phyloP scores from a whole-genome alignment of 2,113 vertebrate genomes.

The Cynopterus brachyotis region DNA sequence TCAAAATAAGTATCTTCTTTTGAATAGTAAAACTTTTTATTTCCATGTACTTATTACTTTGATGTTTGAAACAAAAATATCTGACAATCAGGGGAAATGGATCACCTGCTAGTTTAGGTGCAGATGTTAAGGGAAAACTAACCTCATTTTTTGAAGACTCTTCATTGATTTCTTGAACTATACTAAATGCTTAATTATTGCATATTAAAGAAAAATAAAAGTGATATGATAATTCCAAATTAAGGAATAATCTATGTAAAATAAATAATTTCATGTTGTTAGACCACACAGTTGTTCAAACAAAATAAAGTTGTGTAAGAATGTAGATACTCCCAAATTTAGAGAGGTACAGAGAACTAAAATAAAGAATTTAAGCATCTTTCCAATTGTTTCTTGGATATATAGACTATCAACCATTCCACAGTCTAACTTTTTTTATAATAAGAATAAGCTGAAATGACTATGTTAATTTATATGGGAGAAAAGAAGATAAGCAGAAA shows the following conservation, averaged over 20 bases:
- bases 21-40: neutral
- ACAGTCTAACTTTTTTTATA: neutral
- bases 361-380: neutral
- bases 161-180: neutral
- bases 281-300: neutral
- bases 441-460: neutral
- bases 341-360: neutral
- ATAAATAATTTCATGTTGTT: neutral
- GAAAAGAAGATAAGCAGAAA: neutral
- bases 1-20: slow-evolving; percentile 15
- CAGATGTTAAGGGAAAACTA: neutral
- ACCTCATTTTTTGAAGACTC: neutral
- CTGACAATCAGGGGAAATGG: neutral
- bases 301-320: neutral
- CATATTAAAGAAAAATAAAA: neutral
- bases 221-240: neutral
- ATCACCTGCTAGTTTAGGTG: neutral
- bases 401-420: neutral
- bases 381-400: neutral
- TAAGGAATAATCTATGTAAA: neutral
- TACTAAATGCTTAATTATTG: neutral
- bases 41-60: neutral
- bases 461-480: neutral
- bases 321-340: neutral
- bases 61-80: neutral